A percentile compares a stretch with the other conserved stretches of the same genome.
Evolutionary conservation across 2,797 vertebrate species (phyloP).

Genomic region (Glossophaga mutica): DNA sequence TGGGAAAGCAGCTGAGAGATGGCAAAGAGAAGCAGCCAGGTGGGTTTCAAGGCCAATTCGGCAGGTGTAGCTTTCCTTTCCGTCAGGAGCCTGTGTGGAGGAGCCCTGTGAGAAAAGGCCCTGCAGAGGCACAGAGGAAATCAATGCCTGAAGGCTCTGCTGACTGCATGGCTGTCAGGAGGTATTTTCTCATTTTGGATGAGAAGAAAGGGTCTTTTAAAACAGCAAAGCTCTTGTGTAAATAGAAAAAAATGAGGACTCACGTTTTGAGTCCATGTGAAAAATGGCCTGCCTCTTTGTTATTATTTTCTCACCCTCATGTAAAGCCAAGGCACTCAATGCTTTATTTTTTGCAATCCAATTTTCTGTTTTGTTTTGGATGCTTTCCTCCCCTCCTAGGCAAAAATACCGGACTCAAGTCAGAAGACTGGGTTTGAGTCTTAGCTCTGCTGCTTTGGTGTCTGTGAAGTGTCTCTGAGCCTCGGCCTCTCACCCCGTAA

Average conservation of each 20-base stretch:
- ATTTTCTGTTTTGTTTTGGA: neutral
- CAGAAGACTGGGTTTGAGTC: neutral
- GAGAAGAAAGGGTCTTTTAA: slow-evolving; percentile 61
- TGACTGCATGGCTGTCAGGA: slow-evolving; percentile 50
- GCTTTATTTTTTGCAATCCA: neutral
- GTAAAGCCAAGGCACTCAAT: neutral
- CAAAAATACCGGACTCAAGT: neutral
- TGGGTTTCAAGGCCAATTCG: neutral
- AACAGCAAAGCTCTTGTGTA: slow-evolving; percentile 19
- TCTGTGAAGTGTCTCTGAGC: neutral
- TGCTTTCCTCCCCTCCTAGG: neutral
- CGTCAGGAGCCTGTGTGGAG: neutral
- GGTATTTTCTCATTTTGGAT: slow-evolving; percentile 53
- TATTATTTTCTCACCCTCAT: neutral
- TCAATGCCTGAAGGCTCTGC: neutral
- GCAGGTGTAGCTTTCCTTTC: neutral
- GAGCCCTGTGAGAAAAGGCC: neutral
- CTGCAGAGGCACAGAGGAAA: neutral
- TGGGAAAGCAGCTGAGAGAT: neutral
- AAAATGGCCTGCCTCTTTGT: slow-evolving; percentile 49
- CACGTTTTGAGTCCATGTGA: slow-evolving; percentile 16
- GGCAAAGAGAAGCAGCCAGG: neutral
- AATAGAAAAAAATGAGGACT: neutral
- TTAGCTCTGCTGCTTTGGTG: accelerated
- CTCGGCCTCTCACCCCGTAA: accelerated